phyloP scores from a whole-genome alignment of 2,888 invertebrate species.

The Phasia obesa region DNA sequence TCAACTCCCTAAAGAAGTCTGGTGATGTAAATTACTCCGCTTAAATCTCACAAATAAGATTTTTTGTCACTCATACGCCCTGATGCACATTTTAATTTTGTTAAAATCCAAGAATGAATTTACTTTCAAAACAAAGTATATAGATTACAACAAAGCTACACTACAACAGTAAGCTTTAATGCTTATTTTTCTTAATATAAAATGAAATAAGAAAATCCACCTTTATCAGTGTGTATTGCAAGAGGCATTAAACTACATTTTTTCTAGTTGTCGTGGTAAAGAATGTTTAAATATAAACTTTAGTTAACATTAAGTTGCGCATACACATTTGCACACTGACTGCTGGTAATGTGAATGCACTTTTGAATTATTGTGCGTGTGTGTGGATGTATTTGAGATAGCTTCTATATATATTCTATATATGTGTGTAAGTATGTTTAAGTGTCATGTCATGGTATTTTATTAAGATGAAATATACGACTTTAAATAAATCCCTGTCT shows the following conservation, averaged over 20 bases:
- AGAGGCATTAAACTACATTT: constrained; percentile 54
- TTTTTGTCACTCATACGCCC: constrained; percentile 79
- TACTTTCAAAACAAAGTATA: not conserved
- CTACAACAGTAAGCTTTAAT: constrained; percentile 12
- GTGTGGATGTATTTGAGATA: constrained; percentile 17
- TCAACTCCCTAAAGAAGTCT: constrained; percentile 8
- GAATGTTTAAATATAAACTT: constrained; percentile 48
- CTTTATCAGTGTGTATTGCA: constrained; percentile 25
- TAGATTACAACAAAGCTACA: constrained; percentile 24
- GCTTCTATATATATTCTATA: too few species aligned
- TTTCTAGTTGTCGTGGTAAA: constrained; percentile 27
- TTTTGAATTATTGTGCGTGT: not conserved
- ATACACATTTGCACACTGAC: not conserved
- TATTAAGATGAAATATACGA: constrained; percentile 73
- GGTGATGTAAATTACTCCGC: constrained; percentile 54
- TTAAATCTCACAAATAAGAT: constrained; percentile 63
- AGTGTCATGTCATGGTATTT: constrained; percentile 69
- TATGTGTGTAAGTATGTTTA: constrained; percentile 23
- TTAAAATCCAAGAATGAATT: constrained; percentile 58
- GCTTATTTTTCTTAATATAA: constrained; percentile 12
- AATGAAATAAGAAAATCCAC: constrained; percentile 47
- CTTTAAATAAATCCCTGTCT: constrained; percentile 74
- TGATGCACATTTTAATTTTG: constrained; percentile 78
- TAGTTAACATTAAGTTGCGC: constrained; percentile 32
- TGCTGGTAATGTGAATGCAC: constrained; percentile 15